A percentile compares a stretch with the other conserved stretches of the same genome.
phyloP scores from a whole-genome alignment of 2,797 vertebrate species.

The Dipus sagitta region DNA sequence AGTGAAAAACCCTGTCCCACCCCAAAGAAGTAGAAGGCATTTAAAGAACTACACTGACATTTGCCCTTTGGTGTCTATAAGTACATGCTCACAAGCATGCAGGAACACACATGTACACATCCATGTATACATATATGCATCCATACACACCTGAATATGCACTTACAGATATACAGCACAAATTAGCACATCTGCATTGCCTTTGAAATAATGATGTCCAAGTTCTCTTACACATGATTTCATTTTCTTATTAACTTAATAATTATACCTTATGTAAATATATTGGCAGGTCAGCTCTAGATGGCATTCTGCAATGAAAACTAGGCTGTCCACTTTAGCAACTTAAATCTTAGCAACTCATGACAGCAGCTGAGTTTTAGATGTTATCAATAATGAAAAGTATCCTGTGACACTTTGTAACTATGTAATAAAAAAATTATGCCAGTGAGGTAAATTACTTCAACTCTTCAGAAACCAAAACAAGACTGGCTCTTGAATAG shows the following conservation, averaged over 20 bases:
- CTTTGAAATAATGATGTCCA: not conserved
- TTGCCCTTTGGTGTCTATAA: no score
- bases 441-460: not conserved
- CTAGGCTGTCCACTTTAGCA: not conserved
- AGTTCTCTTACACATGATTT: not conserved
- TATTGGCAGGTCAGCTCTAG: not conserved
- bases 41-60: no score
- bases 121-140: no score
- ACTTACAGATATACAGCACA: no score
- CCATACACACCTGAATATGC: no score
- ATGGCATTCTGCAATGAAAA: not conserved
- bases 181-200: no score
- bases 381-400: slow-evolving; percentile 35
- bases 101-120: no score
- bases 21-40: no score
- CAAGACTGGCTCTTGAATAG: not conserved
- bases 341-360: slow-evolving; percentile 14
- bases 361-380: slow-evolving; percentile 23
- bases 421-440: not conserved
- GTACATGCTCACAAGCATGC: no score
- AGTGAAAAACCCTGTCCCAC: no score
- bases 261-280: not conserved
- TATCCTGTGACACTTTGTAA: not conserved
- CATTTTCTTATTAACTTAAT: not conserved
- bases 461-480: not conserved